A percentile compares a stretch with the other conserved stretches of the same genome.
Conservation (phyloP, 92 coral and sea anemone genomes). For the Paragorgia papillata region DNA sequence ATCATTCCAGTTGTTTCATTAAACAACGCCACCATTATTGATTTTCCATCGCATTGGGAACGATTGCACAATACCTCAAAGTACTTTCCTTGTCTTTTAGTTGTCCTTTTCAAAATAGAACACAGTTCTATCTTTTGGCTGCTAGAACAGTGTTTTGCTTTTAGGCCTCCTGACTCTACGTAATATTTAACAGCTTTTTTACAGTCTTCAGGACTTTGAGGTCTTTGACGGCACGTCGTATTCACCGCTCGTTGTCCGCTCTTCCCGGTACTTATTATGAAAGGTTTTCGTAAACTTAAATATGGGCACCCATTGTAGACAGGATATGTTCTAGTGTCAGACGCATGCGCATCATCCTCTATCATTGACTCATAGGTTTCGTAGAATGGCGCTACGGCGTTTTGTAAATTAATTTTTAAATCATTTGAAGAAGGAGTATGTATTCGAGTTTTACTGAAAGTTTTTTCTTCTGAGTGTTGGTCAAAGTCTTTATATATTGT, state of each 20-base stretch:
- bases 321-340: slow-evolving; percentile 45
- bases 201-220: slow-evolving; percentile 9
- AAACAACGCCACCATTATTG: slow-evolving; percentile 2
- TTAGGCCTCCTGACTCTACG: slow-evolving; percentile 8
- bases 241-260: too few relatives aligned
- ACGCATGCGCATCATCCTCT: background rate
- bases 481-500: too few relatives aligned
- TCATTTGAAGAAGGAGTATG: too few relatives aligned
- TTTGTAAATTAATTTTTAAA: too few relatives aligned
- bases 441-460: too few relatives aligned
- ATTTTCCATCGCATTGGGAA: slow-evolving; percentile 1
- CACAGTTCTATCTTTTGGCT: slow-evolving; percentile 13
- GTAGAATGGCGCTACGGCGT: too few relatives aligned
- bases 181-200: slow-evolving; percentile 5
- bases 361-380: slow-evolving; percentile 13
- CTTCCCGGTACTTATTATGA: background rate
- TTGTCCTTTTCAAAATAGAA: background rate
- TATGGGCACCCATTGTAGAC: slow-evolving; percentile 45
- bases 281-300: slow-evolving; percentile 49
- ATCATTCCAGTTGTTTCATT: slow-evolving; percentile 9
- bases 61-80: background rate
- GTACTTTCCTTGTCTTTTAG: background rate
- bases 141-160: background rate
- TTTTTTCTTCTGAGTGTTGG: too few relatives aligned
- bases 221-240: slow-evolving; percentile 4